Conservation (phyloP, 2,797 vertebrate genomes). For the Gastrophryne carolinensis region DNA sequence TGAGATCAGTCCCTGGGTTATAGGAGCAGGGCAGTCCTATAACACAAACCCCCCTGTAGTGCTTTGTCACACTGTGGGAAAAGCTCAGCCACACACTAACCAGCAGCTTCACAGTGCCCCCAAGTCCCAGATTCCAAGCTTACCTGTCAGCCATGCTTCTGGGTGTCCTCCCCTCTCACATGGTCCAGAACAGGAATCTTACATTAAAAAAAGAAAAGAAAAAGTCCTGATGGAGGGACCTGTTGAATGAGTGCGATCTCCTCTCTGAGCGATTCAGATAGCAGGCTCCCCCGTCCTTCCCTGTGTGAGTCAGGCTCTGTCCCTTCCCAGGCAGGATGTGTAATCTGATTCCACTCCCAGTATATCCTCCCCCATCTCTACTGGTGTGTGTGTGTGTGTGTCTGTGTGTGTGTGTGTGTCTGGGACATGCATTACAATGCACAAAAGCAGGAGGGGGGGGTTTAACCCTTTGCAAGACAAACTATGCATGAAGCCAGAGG, state of each 20-base stretch:
- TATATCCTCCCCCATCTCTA: constrained; percentile 38
- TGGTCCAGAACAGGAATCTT: constrained; percentile 21
- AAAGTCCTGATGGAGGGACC: background rate
- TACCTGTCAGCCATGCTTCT: constrained; percentile 44
- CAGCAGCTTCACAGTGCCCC: background rate
- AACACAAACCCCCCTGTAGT: background rate
- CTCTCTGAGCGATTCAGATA: constrained; percentile 9
- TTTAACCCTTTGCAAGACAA: constrained; percentile 15
- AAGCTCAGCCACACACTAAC: background rate
- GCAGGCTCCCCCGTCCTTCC: background rate
- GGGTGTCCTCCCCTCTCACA: constrained; percentile 33
- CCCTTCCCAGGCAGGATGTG: constrained; percentile 51
- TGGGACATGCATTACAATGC: constrained; percentile 43
- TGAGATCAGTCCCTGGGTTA: background rate
- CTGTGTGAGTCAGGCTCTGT: constrained; percentile 43
- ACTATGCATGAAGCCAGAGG: too few relatives aligned
- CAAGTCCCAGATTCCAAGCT: background rate
- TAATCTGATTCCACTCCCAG: constrained; percentile 48
- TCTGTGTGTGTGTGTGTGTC: constrained; percentile 31
- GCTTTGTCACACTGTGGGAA: constrained; percentile 10
- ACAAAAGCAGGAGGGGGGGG: background rate
- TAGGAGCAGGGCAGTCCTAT: background rate
- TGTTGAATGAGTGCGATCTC: constrained; percentile 35
- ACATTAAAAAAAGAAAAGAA: background rate
- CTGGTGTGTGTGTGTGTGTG: constrained; percentile 29